phyloP scores from a whole-genome alignment of 92 coral and sea anemone genomes.

The Montipora capitata region DNA sequence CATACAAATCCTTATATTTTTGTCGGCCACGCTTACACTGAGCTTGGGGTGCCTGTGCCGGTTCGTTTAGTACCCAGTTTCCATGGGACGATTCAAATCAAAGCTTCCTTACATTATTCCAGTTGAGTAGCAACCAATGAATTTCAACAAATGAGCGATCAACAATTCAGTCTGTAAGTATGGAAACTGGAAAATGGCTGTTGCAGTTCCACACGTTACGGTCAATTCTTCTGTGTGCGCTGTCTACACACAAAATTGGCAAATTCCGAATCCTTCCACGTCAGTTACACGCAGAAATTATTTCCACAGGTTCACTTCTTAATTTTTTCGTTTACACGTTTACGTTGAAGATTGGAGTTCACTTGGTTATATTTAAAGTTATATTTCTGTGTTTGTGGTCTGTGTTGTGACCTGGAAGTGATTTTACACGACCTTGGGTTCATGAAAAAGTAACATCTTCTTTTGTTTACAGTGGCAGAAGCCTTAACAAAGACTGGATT shows the following conservation, averaged over 20 bases:
- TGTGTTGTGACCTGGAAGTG: neutral
- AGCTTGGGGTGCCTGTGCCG: too few species aligned
- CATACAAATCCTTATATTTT: too few species aligned
- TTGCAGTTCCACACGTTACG: constrained; percentile 31
- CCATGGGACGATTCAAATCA: constrained; percentile 13
- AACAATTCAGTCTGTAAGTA: constrained; percentile 80
- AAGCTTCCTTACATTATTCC: neutral
- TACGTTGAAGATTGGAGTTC: too few species aligned
- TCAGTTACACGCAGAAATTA: constrained; percentile 77
- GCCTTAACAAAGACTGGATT: constrained; percentile 88
- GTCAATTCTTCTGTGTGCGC: constrained; percentile 62
- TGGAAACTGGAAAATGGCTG: constrained; percentile 76
- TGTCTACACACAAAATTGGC: constrained; percentile 89
- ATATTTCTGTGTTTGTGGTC: neutral
- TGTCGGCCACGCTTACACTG: too few species aligned
- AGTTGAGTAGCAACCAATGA: constrained; percentile 70
- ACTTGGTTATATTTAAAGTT: neutral
- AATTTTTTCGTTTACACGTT: too few species aligned
- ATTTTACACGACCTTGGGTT: neutral
- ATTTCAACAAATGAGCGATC: constrained; percentile 65
- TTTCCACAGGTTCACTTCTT: constrained; percentile 77
- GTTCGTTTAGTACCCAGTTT: neutral
- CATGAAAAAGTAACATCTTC: neutral
- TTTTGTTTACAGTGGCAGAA: constrained; percentile 76
- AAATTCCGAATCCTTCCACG: constrained; percentile 80